These are phyloP conservation scores for Scolopax mira DNA, from an alignment of 2,113 vertebrate genomes.

Conservation along the genomic window DNA sequence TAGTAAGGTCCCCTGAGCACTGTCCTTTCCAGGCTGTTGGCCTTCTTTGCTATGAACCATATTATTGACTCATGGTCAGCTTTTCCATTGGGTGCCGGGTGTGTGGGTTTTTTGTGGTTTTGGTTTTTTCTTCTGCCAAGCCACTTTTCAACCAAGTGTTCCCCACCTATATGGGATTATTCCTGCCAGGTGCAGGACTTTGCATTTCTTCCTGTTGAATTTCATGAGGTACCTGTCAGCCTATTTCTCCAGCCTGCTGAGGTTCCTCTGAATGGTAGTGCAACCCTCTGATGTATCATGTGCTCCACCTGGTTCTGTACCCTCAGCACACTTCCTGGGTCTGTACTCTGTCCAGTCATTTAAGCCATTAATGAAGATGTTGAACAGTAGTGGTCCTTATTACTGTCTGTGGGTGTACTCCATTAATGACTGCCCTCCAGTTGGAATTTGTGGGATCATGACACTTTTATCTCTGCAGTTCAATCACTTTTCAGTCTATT, in stretches of 20 bases:
- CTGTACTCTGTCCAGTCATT: not conserved
- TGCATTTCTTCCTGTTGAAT: accelerated
- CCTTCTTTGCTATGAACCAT: not conserved
- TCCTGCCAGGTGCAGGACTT: not conserved
- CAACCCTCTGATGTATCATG: not conserved
- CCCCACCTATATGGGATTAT: not conserved
- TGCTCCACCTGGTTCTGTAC: not conserved
- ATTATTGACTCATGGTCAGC: not conserved
- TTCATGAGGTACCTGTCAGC: not conserved
- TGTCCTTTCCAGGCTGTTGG: not conserved
- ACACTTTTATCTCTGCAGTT: not conserved
- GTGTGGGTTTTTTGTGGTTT: too few species aligned
- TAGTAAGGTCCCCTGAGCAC: not conserved
- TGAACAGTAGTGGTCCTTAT: not conserved
- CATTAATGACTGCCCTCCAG: not conserved
- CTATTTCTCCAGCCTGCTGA: not conserved
- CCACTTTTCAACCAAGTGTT: not conserved
- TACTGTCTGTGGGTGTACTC: not conserved
- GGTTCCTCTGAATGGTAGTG: not conserved
- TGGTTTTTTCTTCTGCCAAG: not conserved
- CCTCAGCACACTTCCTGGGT: not conserved
- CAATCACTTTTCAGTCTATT: not conserved
- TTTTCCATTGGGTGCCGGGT: not conserved
- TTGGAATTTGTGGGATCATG: not conserved
- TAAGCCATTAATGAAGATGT: not conserved